Base-by-base conservation (phyloP, 2,113 vertebrate genomes). In the Cariama cristata region DNA sequence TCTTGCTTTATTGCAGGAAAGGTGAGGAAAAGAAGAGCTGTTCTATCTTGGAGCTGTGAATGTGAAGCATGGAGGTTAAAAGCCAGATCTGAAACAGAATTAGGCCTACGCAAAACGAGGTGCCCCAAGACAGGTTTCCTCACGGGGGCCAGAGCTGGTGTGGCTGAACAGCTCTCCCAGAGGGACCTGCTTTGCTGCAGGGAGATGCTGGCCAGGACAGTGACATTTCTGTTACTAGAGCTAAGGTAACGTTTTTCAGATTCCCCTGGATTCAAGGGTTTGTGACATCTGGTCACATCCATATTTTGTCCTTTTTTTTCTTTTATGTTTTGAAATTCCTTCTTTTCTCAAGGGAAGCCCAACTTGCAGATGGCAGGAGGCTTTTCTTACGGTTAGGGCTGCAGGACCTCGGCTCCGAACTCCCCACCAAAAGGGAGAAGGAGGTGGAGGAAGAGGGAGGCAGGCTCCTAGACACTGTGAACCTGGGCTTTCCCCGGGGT, bases 131-230 rank as follows among this genome's bases (percentile, higher is more conserved):
- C 30, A 68, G 30, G 10, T 67, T 49, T 82, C 30, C 26, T 40
- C 9, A 5, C 0, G 7, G 28, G 32, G 6, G 14, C 53, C 18
- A 32, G 42, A 68, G 59, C 60, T 1, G 1, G 12, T 1, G 0
- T 28, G 35, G 55, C 60, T 76, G 58, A 69, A 42, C 26, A n/a
- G 66, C 66, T 58, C 12, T 87, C 55, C 44, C 77, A 30, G 42
- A 73, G 45, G 45, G 23, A 72, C 27, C 40, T 45, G 50, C 52
- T 33, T 50, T 0, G 0, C 42, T 52, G 42, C 44, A 42, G 32
- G 68, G 66, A 62, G 53, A 11, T 50, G 42, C 63, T 62, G 58
- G 21, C 40, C 21, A 28, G 72, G 72, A 49, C 27, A 38, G 45
- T 19, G 52, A 47, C 8, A 10, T n/a, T 50, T 60, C 74, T 88